Base-by-base conservation (phyloP, 2,888 invertebrate genomes). In the Isoperla grammatica region DNA sequence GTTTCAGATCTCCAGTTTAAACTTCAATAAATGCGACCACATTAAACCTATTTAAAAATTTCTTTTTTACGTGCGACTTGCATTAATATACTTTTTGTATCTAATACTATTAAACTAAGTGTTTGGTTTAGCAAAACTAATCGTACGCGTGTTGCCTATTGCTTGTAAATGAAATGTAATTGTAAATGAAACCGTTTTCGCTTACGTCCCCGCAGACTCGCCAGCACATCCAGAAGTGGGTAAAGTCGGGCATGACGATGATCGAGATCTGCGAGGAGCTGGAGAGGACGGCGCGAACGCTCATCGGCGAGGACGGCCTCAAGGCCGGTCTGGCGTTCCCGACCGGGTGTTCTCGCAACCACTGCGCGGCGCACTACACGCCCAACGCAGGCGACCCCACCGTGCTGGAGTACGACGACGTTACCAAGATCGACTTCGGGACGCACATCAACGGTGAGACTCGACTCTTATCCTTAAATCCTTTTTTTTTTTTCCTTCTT, bases 211-310 rank as follows among this genome's bases (percentile, higher is more conserved):
- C n/a, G 50, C 76, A 91, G 85, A 96, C 95, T 12, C 81, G 96
- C 56, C 84, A 91, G 71, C 86, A 95, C 71, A 96, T 99, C 74
- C 89, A 89, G 71, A 85, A 87, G 59, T 95, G 88, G 84, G 92
- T 99, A 45, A 95, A 96, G 75, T 96, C 99, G 0, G 99, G 98
- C 58, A 96, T 98, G 95, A 92, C 90, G 0, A 98, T 99, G 97
- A 95, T 97, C 69, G 86, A 98, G 74, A 98, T 99, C 67, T 97
- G 96, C 74, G 96, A 98, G 73, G 94, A 95, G 71, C 78, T 99
- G 58, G 99, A 99, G 75, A 86, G 85, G 15, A 95, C 91, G 4
- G 92, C 96, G 2, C 83, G 99, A 23, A 87, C 86, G 69, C 77
- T 98, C 63, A 98, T 99, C 67, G 90, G 87, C 19, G 99, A 99